Conservation (phyloP, 2,113 vertebrate genomes). For the Ciconia stormi region DNA sequence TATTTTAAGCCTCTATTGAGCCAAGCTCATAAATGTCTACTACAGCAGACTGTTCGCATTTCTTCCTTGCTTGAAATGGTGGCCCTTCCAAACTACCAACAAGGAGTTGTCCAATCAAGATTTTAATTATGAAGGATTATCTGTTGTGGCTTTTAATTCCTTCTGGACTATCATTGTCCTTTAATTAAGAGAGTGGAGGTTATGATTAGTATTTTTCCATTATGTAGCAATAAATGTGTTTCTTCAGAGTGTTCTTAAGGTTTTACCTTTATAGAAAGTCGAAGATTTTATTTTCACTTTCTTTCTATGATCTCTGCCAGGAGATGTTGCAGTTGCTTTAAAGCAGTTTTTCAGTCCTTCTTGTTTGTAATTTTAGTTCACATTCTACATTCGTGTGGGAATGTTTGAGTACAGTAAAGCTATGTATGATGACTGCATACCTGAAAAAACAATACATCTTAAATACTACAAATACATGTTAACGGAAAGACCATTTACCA, state of each 20-base stretch:
- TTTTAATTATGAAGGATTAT: not conserved
- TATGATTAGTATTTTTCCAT: not conserved
- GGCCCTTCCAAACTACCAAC: not conserved
- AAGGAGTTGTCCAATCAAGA: not conserved
- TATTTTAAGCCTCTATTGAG: not conserved
- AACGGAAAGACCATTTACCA: not conserved
- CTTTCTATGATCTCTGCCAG: not conserved
- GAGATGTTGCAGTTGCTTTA: not conserved
- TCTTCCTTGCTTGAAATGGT: not conserved
- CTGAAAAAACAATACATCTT: not conserved
- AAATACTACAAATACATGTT: not conserved
- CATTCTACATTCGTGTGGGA: not conserved
- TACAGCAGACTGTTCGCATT: not conserved
- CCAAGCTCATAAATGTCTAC: not conserved
- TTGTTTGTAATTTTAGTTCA: not conserved
- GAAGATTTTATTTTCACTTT: not conserved
- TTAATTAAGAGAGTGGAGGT: not conserved
- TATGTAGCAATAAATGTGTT: not conserved
- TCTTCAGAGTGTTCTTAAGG: not conserved
- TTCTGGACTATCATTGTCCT: not conserved
- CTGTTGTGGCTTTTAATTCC: not conserved
- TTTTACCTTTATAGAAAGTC: not conserved
- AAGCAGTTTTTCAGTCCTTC: not conserved
- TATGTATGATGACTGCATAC: not conserved
- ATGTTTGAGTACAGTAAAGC: not conserved